Conservation (phyloP, 2,888 invertebrate genomes). For the Drosophila subsilvestris region DNA sequence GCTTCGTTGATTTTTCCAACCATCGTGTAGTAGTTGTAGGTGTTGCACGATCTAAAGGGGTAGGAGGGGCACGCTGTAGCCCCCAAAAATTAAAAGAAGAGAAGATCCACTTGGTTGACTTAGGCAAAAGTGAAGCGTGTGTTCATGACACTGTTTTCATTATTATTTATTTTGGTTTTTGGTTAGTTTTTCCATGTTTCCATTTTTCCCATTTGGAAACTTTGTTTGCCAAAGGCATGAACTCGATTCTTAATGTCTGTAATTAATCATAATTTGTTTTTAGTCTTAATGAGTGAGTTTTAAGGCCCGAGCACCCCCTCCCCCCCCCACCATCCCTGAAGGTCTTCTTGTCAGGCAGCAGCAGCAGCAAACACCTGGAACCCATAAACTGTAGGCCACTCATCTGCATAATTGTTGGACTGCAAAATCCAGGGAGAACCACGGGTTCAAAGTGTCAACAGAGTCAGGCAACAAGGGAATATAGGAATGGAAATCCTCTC, state of each 20-base stretch:
- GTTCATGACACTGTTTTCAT: conserved; percentile 77
- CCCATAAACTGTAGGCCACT: conserved; percentile 45
- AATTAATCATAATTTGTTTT: conserved; percentile 79
- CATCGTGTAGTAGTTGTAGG: conserved; percentile 49
- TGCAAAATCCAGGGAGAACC: conserved; percentile 33
- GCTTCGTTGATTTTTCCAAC: conserved; percentile 71
- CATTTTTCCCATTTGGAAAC: conserved; percentile 57
- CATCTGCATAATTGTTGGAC: conserved; percentile 64
- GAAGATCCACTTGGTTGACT: conserved; percentile 65
- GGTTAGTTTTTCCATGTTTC: conserved; percentile 33
- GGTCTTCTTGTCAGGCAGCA: conserved; percentile 4
- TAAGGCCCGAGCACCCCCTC: conserved; percentile 25
- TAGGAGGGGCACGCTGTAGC: conserved; percentile 22
- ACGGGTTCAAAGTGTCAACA: conserved; percentile 60
- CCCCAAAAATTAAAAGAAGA: conserved; percentile 70
- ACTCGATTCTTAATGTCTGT: conserved; percentile 73
- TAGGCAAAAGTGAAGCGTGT: conserved; percentile 59
- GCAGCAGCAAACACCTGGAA: conserved; percentile 63
- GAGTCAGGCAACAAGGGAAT: conserved; percentile 48
- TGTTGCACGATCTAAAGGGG: conserved; percentile 48
- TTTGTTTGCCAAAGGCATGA: conserved; percentile 63
- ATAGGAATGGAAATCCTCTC: conserved; percentile 1
- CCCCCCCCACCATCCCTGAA: conserved; percentile 5
- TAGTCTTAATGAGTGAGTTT: conserved; percentile 55
- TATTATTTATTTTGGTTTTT: conserved; percentile 36